Percentiles rank a stretch among this genome's conserved stretches.
These are phyloP conservation scores for Prionailurus viverrinus DNA, from an alignment of 2,113 vertebrate species.

Conservation along the genomic window DNA sequence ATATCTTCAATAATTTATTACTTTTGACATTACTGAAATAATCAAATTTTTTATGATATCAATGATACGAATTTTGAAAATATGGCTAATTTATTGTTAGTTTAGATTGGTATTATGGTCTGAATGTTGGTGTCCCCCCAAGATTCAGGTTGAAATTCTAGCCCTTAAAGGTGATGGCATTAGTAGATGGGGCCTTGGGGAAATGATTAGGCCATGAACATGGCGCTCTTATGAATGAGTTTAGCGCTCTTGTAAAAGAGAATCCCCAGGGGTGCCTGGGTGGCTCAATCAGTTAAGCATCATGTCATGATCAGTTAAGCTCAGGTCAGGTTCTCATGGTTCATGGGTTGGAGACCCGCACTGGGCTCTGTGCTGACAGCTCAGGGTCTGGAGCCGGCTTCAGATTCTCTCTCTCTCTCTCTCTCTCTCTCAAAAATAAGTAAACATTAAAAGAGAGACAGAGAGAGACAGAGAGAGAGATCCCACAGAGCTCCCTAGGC, in stretches of 20 bases:
- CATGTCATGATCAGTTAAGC: no score
- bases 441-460: no score
- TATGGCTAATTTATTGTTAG: background rate
- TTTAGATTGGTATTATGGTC: background rate
- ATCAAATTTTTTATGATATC: background rate
- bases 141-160: background rate
- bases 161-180: background rate
- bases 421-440: no score
- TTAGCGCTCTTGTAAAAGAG: background rate
- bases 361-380: no score
- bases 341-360: no score
- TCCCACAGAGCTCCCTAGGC: background rate
- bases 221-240: background rate
- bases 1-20: background rate
- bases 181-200: background rate
- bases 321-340: no score
- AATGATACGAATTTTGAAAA: background rate
- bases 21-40: background rate
- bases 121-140: background rate
- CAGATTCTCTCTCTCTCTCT: no score
- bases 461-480: no score
- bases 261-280: no score
- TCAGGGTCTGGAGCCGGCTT: no score
- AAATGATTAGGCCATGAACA: background rate
- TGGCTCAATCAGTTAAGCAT: no score